A percentile compares a stretch with the other conserved stretches of the same genome.
phyloP scores from a whole-genome alignment of 2,888 invertebrate genomes.

The Poecilus cupreus region DNA sequence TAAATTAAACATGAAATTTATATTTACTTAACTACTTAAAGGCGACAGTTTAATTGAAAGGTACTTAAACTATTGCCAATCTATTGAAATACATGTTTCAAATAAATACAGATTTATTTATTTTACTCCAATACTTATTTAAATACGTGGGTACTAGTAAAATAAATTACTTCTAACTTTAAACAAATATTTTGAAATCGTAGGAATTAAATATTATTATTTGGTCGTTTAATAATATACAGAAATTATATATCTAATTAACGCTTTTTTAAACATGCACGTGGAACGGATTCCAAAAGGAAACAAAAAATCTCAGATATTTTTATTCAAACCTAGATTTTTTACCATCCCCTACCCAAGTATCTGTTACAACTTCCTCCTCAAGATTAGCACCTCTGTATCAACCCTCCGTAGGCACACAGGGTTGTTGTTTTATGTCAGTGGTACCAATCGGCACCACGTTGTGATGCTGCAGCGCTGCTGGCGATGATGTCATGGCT shows the following conservation, averaged over 20 bases:
- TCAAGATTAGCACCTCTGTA: neutral
- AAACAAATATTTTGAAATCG: neutral
- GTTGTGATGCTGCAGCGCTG: neutral
- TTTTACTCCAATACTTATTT: neutral
- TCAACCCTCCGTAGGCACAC: neutral
- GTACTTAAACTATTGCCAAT: conserved; percentile 35
- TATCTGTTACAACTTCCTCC: neutral
- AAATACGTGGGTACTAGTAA: too few species aligned
- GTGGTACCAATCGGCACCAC: neutral
- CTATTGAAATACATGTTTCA: neutral
- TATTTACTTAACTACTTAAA: neutral
- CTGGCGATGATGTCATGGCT: conserved; percentile 9
- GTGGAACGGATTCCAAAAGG: too few species aligned
- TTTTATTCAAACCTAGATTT: too few species aligned
- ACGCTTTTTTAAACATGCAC: too few species aligned
- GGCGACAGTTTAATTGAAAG: conserved; percentile 16
- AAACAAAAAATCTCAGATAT: too few species aligned
- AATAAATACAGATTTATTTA: conserved; percentile 9
- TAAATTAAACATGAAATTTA: neutral
- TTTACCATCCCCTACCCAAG: neutral
- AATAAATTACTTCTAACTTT: too few species aligned
- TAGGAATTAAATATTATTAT: too few species aligned
- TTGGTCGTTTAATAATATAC: too few species aligned
- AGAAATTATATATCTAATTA: too few species aligned
- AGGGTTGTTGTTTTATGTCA: neutral